A percentile compares a stretch with the other conserved stretches of the same genome.
These are phyloP conservation scores for Drosophila mauritiana DNA, from an alignment of 1,140 invertebrate genomes.

Conservation along the genomic window DNA sequence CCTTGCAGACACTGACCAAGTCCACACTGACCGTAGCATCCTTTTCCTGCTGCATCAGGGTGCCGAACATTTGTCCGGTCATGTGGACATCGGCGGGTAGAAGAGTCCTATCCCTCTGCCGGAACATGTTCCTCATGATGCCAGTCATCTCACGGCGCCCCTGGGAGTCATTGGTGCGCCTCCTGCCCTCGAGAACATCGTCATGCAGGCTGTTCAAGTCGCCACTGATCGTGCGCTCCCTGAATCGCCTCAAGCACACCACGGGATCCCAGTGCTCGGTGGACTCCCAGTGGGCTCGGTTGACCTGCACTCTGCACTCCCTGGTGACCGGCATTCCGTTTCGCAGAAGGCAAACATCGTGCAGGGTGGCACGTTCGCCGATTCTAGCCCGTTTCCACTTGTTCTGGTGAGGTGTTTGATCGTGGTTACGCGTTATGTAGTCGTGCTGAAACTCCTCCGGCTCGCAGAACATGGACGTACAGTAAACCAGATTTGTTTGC, in stretches of 20 bases:
- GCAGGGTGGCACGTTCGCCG: slow-evolving; percentile 53
- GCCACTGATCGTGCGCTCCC: slow-evolving; percentile 56
- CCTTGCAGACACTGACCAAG: slow-evolving; percentile 66
- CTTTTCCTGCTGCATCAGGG: slow-evolving; percentile 48
- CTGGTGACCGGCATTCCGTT: slow-evolving; percentile 75
- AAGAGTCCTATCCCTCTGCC: slow-evolving; percentile 34
- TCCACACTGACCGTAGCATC: slow-evolving; percentile 55
- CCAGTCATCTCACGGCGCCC: slow-evolving; percentile 41
- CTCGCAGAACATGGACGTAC: slow-evolving; percentile 45
- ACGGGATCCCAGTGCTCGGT: slow-evolving; percentile 38
- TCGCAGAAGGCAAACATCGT: slow-evolving; percentile 57
- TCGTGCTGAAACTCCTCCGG: slow-evolving; percentile 62
- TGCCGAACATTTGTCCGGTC: slow-evolving; percentile 56
- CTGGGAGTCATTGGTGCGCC: slow-evolving; percentile 33
- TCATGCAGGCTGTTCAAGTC: slow-evolving; percentile 64
- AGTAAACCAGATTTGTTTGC: slow-evolving; percentile 19
- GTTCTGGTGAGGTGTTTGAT: slow-evolving; percentile 63
- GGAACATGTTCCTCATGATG: slow-evolving; percentile 51
- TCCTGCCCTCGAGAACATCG: slow-evolving; percentile 55
- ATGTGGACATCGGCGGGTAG: slow-evolving; percentile 73
- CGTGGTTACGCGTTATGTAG: slow-evolving; percentile 55
- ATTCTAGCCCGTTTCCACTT: slow-evolving; percentile 61
- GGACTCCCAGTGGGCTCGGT: slow-evolving; percentile 56
- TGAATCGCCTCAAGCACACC: slow-evolving; percentile 52
- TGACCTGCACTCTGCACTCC: slow-evolving; percentile 22